Conservation (phyloP, 2,888 invertebrate species). For the Exocentrus adspersus region DNA sequence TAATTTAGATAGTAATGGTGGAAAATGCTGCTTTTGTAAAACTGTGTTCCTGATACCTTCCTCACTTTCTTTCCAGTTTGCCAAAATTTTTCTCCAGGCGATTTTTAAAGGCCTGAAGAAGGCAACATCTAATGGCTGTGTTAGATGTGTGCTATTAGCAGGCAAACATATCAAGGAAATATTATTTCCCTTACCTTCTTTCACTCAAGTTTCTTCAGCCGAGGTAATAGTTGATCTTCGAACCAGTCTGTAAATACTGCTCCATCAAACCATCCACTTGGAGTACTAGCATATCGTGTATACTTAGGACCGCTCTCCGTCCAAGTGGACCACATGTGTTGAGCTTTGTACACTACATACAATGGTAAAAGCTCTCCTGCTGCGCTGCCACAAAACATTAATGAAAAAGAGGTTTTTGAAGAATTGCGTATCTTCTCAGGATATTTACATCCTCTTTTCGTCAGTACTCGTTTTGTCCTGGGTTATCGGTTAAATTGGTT, state of each 20-base stretch:
- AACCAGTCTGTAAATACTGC: conserved; percentile 36
- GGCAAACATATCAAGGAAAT: conserved; percentile 51
- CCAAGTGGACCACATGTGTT: conserved; percentile 53
- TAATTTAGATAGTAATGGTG: not conserved
- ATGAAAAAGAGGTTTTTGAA: conserved; percentile 46
- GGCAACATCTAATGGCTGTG: conserved; percentile 52
- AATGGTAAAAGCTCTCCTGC: conserved; percentile 48
- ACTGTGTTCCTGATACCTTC: not conserved
- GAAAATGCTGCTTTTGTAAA: conserved; percentile 13
- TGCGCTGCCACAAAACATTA: conserved; percentile 51
- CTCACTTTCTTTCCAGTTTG: conserved; percentile 19
- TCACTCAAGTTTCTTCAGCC: conserved; percentile 22
- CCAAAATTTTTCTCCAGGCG: conserved; percentile 43
- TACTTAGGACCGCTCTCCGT: conserved; percentile 46
- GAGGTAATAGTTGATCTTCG: conserved; percentile 3
- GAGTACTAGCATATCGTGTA: conserved; percentile 44
- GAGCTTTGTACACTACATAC: conserved; percentile 43
- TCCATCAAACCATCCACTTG: conserved; percentile 42
- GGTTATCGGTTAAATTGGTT: too few relatives aligned
- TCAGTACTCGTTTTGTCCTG: too few relatives aligned
- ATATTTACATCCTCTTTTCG: too few relatives aligned
- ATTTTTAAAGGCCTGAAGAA: conserved; percentile 49
- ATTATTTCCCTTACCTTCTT: conserved; percentile 52
- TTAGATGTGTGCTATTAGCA: conserved; percentile 51
- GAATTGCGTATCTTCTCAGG: conserved; percentile 48